phyloP scores from a whole-genome alignment of 2,888 invertebrate species.

The Meta bourneti region DNA sequence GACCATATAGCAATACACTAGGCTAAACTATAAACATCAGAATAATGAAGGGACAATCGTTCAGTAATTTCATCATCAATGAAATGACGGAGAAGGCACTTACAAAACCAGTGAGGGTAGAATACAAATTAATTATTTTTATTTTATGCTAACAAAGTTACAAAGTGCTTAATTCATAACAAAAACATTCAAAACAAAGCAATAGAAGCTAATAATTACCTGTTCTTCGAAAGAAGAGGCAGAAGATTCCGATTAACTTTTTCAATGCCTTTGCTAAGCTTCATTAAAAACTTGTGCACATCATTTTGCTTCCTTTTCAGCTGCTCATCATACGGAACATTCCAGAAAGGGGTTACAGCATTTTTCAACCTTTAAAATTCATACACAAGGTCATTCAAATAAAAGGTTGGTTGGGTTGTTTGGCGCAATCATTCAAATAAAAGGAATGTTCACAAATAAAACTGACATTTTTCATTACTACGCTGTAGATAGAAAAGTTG shows the following conservation, averaged over 20 bases:
- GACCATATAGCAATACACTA: no score
- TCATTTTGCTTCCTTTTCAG: conserved; percentile 75
- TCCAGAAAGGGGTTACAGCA: conserved; percentile 79
- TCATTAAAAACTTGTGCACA: conserved; percentile 73
- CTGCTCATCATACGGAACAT: conserved; percentile 80
- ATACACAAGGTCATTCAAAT: background rate
- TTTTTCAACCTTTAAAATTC: conserved; percentile 65
- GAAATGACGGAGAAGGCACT: no score
- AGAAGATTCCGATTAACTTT: conserved; percentile 37
- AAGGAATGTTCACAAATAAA: background rate
- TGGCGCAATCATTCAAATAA: background rate
- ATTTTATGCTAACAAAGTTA: no score
- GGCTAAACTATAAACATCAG: no score
- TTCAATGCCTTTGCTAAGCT: conserved; percentile 71
- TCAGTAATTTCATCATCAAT: no score
- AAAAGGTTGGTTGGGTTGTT: no score
- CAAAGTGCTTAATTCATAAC: no score
- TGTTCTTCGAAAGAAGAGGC: conserved; percentile 32
- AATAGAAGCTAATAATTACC: conserved; percentile 3
- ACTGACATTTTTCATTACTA: no score
- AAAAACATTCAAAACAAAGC: background rate
- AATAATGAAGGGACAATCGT: no score
- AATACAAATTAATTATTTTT: no score
- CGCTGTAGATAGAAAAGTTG: no score
- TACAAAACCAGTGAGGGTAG: no score